A percentile compares a stretch with the other conserved stretches of the same genome.
These are phyloP conservation scores for Microtus obscurus DNA, from an alignment of 2,797 vertebrate species.

Conservation along the genomic window DNA sequence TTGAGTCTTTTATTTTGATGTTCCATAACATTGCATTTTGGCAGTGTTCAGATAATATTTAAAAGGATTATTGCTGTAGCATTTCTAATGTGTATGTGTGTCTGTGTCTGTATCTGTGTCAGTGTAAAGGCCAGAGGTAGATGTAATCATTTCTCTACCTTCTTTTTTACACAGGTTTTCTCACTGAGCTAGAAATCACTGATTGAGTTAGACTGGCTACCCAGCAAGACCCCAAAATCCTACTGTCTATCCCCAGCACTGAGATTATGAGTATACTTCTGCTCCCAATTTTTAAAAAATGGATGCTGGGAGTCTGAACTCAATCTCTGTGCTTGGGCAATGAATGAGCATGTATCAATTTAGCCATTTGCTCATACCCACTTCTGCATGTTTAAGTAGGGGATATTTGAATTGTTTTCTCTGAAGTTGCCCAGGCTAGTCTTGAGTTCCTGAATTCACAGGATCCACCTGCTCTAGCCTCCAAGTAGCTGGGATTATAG, in stretches of 20 bases:
- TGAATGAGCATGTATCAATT: neutral
- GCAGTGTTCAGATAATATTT: neutral
- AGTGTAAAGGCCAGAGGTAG: neutral
- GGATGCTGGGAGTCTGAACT: neutral
- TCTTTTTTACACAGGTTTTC: neutral
- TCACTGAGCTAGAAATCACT: neutral
- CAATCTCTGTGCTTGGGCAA: neutral
- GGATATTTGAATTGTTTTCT: neutral
- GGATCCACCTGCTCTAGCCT: neutral
- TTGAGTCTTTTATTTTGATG: constrained; percentile 36
- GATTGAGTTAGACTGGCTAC: neutral
- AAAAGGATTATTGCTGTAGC: constrained; percentile 36
- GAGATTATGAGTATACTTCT: neutral
- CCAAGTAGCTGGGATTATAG: neutral
- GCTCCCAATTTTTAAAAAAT: neutral
- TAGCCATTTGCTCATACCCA: neutral
- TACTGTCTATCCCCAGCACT: neutral
- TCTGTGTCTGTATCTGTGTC: neutral
- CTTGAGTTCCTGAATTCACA: neutral
- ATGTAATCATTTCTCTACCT: neutral
- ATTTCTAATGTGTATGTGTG: neutral
- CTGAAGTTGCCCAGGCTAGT: neutral
- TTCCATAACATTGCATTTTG: neutral
- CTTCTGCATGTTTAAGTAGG: constrained; percentile 16
- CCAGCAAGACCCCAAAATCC: neutral